phyloP scores from a whole-genome alignment of 2,113 vertebrate species.

The Anoplopoma fimbria region DNA sequence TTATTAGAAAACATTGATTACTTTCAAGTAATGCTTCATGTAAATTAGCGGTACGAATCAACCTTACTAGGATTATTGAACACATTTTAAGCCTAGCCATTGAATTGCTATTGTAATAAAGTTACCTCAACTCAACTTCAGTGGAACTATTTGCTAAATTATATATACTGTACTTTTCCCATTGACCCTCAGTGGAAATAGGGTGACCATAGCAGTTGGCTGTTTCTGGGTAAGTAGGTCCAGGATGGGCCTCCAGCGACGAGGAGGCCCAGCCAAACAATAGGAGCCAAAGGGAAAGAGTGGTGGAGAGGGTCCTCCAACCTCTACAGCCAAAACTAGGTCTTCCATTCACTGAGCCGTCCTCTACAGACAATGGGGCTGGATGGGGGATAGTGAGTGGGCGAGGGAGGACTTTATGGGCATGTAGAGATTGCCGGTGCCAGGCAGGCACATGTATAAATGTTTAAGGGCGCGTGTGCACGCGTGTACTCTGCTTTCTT shows the following conservation, averaged over 20 bases:
- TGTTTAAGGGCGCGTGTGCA: slow-evolving; percentile 10
- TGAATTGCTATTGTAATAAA: not conserved
- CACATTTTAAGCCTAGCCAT: not conserved
- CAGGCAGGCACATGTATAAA: slow-evolving; percentile 23
- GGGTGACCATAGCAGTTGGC: slow-evolving; percentile 54
- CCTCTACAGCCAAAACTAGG: slow-evolving; percentile 74
- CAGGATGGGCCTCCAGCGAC: slow-evolving; percentile 66
- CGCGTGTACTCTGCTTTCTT: slow-evolving; percentile 3
- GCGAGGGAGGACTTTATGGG: slow-evolving; percentile 24
- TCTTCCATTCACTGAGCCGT: slow-evolving; percentile 72
- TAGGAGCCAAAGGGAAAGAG: slow-evolving; percentile 60
- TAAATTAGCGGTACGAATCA: not conserved
- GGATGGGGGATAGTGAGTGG: slow-evolving; percentile 44
- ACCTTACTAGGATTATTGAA: not conserved
- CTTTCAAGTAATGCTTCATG: not conserved
- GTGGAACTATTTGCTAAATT: not conserved
- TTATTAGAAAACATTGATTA: not conserved
- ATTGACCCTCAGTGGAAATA: slow-evolving; percentile 50
- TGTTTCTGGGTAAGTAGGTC: slow-evolving; percentile 71
- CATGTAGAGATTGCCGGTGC: slow-evolving; percentile 6
- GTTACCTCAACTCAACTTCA: not conserved
- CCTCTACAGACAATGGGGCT: slow-evolving; percentile 61
- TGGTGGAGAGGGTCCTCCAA: slow-evolving; percentile 67
- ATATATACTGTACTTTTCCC: not conserved
- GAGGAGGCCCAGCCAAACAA: slow-evolving; percentile 71